Base-by-base conservation (phyloP, 2,113 vertebrate genomes). In the Anoplopoma fimbria region DNA sequence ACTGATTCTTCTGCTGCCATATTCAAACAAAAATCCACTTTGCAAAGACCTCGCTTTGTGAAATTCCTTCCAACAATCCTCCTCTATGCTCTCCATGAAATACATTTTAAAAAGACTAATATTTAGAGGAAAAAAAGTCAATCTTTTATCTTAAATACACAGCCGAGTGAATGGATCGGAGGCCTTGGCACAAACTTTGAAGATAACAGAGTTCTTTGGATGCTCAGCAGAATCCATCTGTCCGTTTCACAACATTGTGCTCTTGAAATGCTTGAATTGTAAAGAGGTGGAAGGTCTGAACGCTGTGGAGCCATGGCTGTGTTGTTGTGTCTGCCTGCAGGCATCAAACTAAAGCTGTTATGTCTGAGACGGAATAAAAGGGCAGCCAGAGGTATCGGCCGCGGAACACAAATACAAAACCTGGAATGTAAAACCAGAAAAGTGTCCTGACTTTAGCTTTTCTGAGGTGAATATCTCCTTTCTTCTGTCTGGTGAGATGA, bases 261-360 rank as follows among this genome's bases (percentile, higher is more conserved):
- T 51, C 17, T 0, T 31, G 69, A 89, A 61, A 60, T 33, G 67
- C 27, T 70, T 10, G 64, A 49, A 19, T n/a, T 40, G 75, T 79
- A 70, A 86, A 7, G 61, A 89, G 69, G 85, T 76, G 65, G 81
- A 73, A 72, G 82, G 87, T 81, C 69, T 17, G 84, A 69, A 69
- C 5, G 8, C n/a, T 9, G 45, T 0, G 71, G 87, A 84, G 82
- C 78, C 81, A 31, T 6, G 15, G 58, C 65, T n/a, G 14, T 0
- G 71, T 72, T 91, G 84, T 82, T 90, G 75, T 63, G 87, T 85
- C 90, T 91, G 65, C 63, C 65, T 53, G 31, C 12, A 0, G 61
- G 58, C 72, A 55, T 73, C 70, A 25, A 25, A 93, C 85, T 74
- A 84, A 89, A 75, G 85, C 85, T 87, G 91, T 88, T 90, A 68